Percentiles rank a stretch among this genome's conserved stretches.
Evolutionary conservation across 2,113 vertebrate genomes (phyloP).

Genomic region (Ceyx cyanopectus): DNA sequence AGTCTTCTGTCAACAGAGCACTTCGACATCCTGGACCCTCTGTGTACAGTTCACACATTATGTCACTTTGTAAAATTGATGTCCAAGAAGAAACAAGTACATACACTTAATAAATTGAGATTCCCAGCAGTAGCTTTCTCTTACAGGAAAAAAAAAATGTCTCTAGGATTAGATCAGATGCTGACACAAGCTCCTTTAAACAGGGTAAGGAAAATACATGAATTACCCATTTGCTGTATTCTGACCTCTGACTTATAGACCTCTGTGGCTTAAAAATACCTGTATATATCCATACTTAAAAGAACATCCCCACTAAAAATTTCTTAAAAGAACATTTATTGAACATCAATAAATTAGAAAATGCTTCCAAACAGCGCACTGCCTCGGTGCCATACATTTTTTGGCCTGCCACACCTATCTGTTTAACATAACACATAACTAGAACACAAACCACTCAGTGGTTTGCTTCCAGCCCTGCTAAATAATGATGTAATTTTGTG

Average conservation of each 20-base stretch:
- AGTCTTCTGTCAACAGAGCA: constrained; percentile 55
- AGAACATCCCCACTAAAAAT: not conserved
- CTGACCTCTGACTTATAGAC: not conserved
- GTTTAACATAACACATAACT: not conserved
- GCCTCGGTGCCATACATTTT: not conserved
- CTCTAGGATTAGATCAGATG: constrained; percentile 1
- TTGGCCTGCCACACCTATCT: not conserved
- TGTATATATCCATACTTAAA: not conserved
- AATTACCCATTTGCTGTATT: not conserved
- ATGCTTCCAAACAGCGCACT: not conserved
- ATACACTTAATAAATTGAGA: constrained; percentile 60
- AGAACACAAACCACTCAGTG: not conserved
- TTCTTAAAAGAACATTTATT: not conserved
- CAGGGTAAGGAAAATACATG: not conserved
- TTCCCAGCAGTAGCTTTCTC: constrained; percentile 49
- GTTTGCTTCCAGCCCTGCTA: not conserved
- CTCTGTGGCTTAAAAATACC: not conserved
- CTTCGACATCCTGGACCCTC: constrained; percentile 1
- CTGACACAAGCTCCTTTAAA: not conserved
- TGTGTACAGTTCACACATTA: constrained; percentile 20
- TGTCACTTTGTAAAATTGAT: constrained; percentile 49
- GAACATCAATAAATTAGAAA: not conserved
- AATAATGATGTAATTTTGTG: constrained; percentile 21
- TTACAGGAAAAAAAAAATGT: constrained; percentile 14
- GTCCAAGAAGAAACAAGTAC: not conserved